Evolutionary conservation across 1,140 invertebrate genomes (phyloP).

Genomic region (Conopomorpha cramerella): DNA sequence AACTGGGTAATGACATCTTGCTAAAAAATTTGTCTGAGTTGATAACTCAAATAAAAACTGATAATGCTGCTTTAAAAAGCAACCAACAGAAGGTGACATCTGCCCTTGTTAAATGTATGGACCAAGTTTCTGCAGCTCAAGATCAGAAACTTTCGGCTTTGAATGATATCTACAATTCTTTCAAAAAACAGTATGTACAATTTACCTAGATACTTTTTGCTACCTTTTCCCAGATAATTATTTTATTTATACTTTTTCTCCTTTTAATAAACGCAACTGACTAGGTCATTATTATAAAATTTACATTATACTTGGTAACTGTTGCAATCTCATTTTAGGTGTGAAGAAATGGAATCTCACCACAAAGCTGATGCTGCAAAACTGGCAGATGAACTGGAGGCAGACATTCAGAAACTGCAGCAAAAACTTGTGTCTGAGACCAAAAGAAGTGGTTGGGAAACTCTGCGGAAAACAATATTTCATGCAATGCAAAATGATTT

Average conservation of each 20-base stretch:
- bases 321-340: slow-evolving; percentile 18
- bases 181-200: slow-evolving; percentile 29
- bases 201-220: not conserved
- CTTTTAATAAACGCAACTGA: no score
- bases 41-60: slow-evolving; percentile 22
- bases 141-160: slow-evolving; percentile 31
- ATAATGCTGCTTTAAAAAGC: slow-evolving; percentile 29
- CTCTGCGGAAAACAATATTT: slow-evolving; percentile 24
- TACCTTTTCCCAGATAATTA: slow-evolving; percentile 2
- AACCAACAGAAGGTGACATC: slow-evolving; percentile 33
- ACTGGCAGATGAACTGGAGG: slow-evolving; percentile 25
- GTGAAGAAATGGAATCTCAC: slow-evolving; percentile 21
- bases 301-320: no score
- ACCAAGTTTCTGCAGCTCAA: slow-evolving; percentile 25
- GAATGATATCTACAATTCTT: slow-evolving; percentile 26
- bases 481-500: slow-evolving; percentile 38
- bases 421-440: slow-evolving; percentile 36
- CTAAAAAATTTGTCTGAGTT: slow-evolving; percentile 24
- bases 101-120: slow-evolving; percentile 33
- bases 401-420: slow-evolving; percentile 29
- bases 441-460: slow-evolving; percentile 26
- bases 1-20: slow-evolving; percentile 24
- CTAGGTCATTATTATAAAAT: no score
- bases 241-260: slow-evolving; percentile 1
- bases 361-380: slow-evolving; percentile 27